These are phyloP conservation scores for Eupithecia centaureata DNA, from an alignment of 2,888 invertebrate species.

Conservation along the genomic window DNA sequence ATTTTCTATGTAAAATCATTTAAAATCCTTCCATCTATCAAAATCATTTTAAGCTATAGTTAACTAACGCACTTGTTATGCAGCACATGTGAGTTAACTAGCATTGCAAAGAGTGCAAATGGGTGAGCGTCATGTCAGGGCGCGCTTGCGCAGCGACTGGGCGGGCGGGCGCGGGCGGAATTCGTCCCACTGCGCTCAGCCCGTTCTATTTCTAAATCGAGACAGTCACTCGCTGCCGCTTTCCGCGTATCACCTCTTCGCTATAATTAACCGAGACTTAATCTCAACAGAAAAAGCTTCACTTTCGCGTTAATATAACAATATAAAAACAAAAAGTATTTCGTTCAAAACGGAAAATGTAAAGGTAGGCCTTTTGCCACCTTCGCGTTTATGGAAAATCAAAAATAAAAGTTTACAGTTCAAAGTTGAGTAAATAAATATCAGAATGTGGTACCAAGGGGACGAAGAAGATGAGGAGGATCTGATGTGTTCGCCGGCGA, in stretches of 20 bases:
- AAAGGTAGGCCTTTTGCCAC: slow-evolving; percentile 39
- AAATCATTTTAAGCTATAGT: not conserved
- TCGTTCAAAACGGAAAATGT: slow-evolving; percentile 12
- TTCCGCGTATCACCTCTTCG: slow-evolving; percentile 78
- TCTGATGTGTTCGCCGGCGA: slow-evolving; percentile 93
- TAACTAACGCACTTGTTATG: not conserved
- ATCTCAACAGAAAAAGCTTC: slow-evolving; percentile 50
- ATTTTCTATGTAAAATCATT: too few species aligned
- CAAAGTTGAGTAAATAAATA: slow-evolving; percentile 37
- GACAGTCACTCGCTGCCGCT: slow-evolving; percentile 80
- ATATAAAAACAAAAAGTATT: slow-evolving; percentile 24
- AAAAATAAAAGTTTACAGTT: slow-evolving; percentile 9
- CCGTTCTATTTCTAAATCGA: slow-evolving; percentile 83
- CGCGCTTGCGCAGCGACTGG: slow-evolving; percentile 36
- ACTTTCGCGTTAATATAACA: slow-evolving; percentile 25
- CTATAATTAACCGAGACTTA: slow-evolving; percentile 66
- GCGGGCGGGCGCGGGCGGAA: slow-evolving; percentile 42
- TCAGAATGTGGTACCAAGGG: slow-evolving; percentile 90
- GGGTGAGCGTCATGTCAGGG: slow-evolving; percentile 14
- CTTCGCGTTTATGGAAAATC: slow-evolving; percentile 30
- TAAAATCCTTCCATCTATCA: too few species aligned
- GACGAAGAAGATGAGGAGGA: slow-evolving; percentile 93
- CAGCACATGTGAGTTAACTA: slow-evolving; percentile 1
- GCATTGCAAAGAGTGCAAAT: not conserved
- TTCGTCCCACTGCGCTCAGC: slow-evolving; percentile 63